Conservation (phyloP, 2,797 vertebrate genomes). For the Pterois miles region DNA sequence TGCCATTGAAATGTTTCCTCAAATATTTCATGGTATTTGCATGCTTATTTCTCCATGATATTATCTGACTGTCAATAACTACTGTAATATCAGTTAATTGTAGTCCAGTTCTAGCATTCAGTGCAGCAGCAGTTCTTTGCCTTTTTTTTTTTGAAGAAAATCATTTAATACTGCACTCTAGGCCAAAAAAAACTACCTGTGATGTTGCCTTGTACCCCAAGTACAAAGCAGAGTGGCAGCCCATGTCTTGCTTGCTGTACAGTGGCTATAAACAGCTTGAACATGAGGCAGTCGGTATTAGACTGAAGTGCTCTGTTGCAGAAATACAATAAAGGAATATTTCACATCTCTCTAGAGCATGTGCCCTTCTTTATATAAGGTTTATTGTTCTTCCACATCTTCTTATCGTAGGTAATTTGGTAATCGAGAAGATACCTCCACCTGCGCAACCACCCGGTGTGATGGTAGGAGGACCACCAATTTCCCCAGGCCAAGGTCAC, state of each 20-base stretch:
- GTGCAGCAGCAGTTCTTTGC: background rate
- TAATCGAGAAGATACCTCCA: conserved; percentile 94
- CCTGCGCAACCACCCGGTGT: conserved; percentile 89
- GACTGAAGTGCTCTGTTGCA: background rate
- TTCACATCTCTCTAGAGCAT: background rate
- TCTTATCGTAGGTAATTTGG: conserved; percentile 89
- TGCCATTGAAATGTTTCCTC: background rate
- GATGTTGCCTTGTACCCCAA: background rate
- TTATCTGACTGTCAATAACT: background rate
- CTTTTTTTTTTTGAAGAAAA: background rate
- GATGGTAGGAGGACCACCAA: conserved; percentile 90
- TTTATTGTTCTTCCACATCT: background rate
- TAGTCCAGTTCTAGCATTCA: background rate
- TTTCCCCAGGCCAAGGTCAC: conserved; percentile 90
- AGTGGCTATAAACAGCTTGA: background rate
- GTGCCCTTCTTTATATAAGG: background rate
- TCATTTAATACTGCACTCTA: background rate
- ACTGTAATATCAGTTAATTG: background rate
- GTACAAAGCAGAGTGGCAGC: background rate
- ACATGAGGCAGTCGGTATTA: background rate
- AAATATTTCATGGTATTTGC: background rate
- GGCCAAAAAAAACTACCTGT: no score
- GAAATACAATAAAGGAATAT: background rate
- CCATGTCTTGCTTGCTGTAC: background rate
- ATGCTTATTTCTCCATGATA: background rate